Base-by-base conservation (phyloP, 2,888 invertebrate species). In the Mythimna lalbum region DNA sequence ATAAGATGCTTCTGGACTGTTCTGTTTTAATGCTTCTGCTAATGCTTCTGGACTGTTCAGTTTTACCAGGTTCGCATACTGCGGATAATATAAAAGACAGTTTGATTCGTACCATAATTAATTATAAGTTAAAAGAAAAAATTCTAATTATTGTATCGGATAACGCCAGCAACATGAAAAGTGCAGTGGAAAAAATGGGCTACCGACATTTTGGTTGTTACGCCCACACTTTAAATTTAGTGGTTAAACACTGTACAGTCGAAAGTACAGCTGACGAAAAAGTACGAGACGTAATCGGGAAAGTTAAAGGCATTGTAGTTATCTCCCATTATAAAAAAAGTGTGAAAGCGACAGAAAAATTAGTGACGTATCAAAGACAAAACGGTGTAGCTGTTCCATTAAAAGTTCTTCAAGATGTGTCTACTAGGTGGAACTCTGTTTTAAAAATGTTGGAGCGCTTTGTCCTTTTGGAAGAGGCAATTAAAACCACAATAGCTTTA, bases 1-100 rank as follows among this genome's bases (percentile, higher is more conserved):
- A 27, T 2, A 27, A 27, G 27, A 27, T 1, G 2, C 3, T 27
- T 3, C 27, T 27, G 1, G 1, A 27, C 3, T 27, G 3, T n/a
- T n/a, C n/a, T n/a, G n/a, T n/a, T n/a, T n/a, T n/a, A n/a, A n/a
- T n/a, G n/a, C n/a, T n/a, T n/a, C n/a, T n/a, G n/a, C n/a, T n/a
- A 64, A 55, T 64, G 55, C 55, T 64, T 55, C 55, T 64, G 19
- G 64, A 64, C 12, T 64, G 64, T 56, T 53, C 47, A 53, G 9
- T 53, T 53, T 56, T 64, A 64, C 39, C 64, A 55, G 43, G 53
- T 64, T 27, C 64, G 64, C 64, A 64, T 64, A 64, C 64, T 55
- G 55, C 55, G 53, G 55, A 64, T 43, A 64, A 64, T 64, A 64
- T 64, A 62, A 62, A 62, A 62, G 62, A 62, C 50, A 62, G 59